Base-by-base conservation (phyloP, 92 coral and sea anemone species). In the Actinernus sp. region DNA sequence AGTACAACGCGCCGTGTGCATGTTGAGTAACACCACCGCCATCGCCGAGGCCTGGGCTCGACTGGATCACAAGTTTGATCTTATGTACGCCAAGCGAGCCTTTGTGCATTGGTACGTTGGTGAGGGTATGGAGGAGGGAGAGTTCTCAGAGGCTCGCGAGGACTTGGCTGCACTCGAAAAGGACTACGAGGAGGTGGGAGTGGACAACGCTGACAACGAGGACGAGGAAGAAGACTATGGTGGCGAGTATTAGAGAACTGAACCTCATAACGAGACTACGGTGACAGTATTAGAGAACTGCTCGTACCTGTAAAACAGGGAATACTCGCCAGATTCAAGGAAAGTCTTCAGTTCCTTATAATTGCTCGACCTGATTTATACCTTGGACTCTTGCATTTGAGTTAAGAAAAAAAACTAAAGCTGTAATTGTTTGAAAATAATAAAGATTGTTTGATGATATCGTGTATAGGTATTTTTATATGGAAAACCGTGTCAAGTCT, bases 111-210 rank as follows among this genome's bases (percentile, higher is more conserved):
- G 88, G 88, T 81, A 73, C 48, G 88, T 81, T 2, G 88, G 88
- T 2, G 88, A 81, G 61, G 90, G 90, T 49, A 84, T 84, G 90
- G 90, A 84, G 44, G 90, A 84, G 50, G 90, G 90, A 45, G 90
- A 84, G 76, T 84, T 84, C 69, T 83, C 89, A 14, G 89, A 83
- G 57, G 89, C 89, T 31, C 89, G 89, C 45, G 86, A 79, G 27
- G 86, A 79, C 62, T 50, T 80, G 75, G 91, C 84, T 30, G 91
- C 85, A 1, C 71, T 84, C 22, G 91, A 84, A 58, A 77, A 73
- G 59, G 91, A 76, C 39, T 72, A 77, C 54, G 91, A 84, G 65
- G 91, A 84, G 41, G 91, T 80, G 14, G 87, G 87, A 26, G 58
- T 55, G 2, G 88, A 82, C 61, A 23, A 47, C 10, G 76, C 56